Evolutionary conservation across 92 coral and sea anemone genomes (phyloP), one percentile per base, ranked within the genome.

Genomic region (Palythoa heliodiscus): DNA sequence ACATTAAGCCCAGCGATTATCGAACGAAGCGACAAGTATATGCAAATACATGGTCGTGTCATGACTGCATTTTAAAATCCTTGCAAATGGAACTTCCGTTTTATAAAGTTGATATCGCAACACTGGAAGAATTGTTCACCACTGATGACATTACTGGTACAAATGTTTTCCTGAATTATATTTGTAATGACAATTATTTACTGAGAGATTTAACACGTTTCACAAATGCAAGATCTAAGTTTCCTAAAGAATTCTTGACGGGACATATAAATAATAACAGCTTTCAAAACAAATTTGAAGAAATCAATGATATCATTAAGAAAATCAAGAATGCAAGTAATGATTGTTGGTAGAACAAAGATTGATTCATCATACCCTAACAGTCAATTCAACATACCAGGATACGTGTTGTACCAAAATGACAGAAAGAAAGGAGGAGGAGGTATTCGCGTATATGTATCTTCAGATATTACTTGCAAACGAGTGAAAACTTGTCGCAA

Each of bases 381-480:
- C 35, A 29, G 35, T 29, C 35, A 29, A 29, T 29, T 29, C 35
- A 29, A 29, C 35, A 29, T 29, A 29, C 35, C 35, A 29, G 35
- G 35, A n/a, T n/a, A n/a, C n/a, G n/a, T n/a, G n/a, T n/a, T 29
- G 24, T 63, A 64, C 66, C 88, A 77, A 24, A 76, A 86, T 47
- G 88, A 76, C 75, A 77, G 83, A 57, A 77, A 66, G 77, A 86
- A 77, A 70, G 77, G 84, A 12, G 89, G 38, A 8, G 88, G 83
- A 77, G 77, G 89, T 0, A 75, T 86, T 52, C 17, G 77, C 3
- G 89, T 71, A n/a, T 66, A 77, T 25, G 77, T 74, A 40, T n/a
- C 71, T 66, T 66, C 71, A 20, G 75, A 52, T 15, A 10, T 89
- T 13, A 53, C n/a, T 12, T 69, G 73, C 74, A 90, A 90, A 75